These are phyloP conservation scores for Temnothorax unifasciatus DNA, from an alignment of 2,888 invertebrate species.

Conservation along the genomic window DNA sequence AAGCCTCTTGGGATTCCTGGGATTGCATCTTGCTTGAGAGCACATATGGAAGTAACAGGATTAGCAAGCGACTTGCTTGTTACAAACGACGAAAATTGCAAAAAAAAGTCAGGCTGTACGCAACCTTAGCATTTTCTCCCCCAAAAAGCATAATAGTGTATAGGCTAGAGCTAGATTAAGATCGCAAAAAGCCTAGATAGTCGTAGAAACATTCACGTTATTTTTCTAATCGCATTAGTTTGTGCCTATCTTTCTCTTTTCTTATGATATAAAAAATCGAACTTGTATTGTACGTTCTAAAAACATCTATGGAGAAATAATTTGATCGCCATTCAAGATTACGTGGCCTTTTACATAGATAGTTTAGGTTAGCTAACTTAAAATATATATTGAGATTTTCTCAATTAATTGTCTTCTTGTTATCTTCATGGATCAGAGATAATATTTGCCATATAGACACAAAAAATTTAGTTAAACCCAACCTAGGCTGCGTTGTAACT, in stretches of 20 bases:
- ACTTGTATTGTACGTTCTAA: conserved; percentile 18
- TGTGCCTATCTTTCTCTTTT: background rate
- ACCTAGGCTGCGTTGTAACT: background rate
- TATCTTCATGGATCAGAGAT: no score
- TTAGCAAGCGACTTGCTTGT: no score
- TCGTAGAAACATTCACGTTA: background rate
- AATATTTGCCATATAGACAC: no score
- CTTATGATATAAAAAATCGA: background rate
- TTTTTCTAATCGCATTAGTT: background rate
- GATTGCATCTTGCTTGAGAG: background rate
- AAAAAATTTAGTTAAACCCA: background rate
- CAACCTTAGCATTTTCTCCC: no score
- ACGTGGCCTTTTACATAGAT: background rate
- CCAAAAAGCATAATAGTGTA: no score
- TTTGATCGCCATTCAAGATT: background rate
- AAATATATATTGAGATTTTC: no score
- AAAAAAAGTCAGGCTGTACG: no score
- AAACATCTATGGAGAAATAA: conserved; percentile 23
- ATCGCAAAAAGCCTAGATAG: background rate
- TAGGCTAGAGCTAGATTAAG: background rate
- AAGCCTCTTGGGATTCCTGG: background rate
- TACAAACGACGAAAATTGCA: no score
- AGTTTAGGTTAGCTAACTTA: background rate
- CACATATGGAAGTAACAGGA: no score
- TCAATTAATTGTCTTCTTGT: no score